These are phyloP conservation scores for Lepidurus couesii DNA, from an alignment of 1,140 invertebrate genomes.

Conservation along the genomic window DNA sequence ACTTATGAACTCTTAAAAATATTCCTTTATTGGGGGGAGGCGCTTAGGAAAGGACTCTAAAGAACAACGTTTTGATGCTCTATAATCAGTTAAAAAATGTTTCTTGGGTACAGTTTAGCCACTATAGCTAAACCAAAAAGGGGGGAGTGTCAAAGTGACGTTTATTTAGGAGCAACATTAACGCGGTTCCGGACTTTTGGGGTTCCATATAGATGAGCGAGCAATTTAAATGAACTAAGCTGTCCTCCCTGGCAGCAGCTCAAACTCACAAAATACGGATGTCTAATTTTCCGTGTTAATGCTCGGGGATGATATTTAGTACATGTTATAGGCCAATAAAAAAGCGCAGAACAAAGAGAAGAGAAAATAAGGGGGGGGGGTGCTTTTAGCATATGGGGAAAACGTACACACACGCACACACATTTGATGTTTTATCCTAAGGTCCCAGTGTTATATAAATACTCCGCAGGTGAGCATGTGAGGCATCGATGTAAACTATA, in stretches of 20 bases:
- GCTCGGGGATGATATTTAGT: not conserved
- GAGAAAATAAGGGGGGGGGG: not conserved
- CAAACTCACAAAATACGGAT: not conserved
- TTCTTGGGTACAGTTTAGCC: not conserved
- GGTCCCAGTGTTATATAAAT: not conserved
- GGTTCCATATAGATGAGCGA: not conserved
- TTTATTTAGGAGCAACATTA: slow-evolving; percentile 15
- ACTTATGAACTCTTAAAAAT: no score
- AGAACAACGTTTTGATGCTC: no score
- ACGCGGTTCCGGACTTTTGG: not conserved
- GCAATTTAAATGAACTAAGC: not conserved
- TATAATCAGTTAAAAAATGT: no score
- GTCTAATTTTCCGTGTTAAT: slow-evolving; percentile 20
- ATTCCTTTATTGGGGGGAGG: no score
- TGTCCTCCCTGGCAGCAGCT: slow-evolving; percentile 9
- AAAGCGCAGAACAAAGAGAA: not conserved
- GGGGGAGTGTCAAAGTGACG: not conserved
- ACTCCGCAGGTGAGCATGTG: not conserved
- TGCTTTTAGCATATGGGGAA: not conserved
- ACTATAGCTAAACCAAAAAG: not conserved
- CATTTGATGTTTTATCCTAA: not conserved
- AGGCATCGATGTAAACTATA: not conserved
- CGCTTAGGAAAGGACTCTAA: no score
- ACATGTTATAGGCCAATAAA: slow-evolving; percentile 15
- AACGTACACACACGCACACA: not conserved